phyloP scores from a whole-genome alignment of 1,140 invertebrate genomes.

The Samia ricini region DNA sequence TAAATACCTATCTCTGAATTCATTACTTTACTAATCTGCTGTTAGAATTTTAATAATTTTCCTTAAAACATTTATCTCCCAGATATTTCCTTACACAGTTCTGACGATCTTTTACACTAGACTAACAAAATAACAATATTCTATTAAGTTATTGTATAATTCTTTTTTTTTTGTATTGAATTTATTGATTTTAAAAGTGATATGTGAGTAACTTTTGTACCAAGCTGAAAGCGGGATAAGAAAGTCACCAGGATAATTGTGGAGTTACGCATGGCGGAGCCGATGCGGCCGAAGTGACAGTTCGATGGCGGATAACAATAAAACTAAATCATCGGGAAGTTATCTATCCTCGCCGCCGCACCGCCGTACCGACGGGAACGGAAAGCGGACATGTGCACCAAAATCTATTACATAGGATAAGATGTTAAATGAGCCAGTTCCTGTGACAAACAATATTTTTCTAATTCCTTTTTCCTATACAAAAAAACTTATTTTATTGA shows the following conservation, averaged over 20 bases:
- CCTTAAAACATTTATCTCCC: no score
- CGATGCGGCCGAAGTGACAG: constrained; percentile 38
- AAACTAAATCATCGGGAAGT: constrained; percentile 75
- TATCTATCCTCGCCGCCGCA: constrained; percentile 57
- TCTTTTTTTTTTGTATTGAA: not conserved
- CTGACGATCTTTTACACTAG: no score
- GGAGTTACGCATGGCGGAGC: constrained; percentile 24
- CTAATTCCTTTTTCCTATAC: constrained; percentile 30
- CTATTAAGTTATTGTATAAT: not conserved
- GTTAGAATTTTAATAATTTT: no score
- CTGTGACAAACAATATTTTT: constrained; percentile 39
- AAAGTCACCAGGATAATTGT: constrained; percentile 17
- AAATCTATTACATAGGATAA: constrained; percentile 64
- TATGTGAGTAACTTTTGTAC: not conserved
- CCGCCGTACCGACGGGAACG: constrained; percentile 33
- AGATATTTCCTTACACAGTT: no score
- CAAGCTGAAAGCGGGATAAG: not conserved
- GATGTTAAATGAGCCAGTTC: constrained; percentile 59
- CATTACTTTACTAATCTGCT: no score
- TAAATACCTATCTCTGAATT: no score
- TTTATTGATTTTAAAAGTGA: not conserved
- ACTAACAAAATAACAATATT: not conserved
- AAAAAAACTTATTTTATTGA: not conserved
- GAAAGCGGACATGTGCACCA: constrained; percentile 59
- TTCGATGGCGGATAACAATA: constrained; percentile 70